Conservation (phyloP, 2,888 invertebrate genomes). For the Melitaea athalia region DNA sequence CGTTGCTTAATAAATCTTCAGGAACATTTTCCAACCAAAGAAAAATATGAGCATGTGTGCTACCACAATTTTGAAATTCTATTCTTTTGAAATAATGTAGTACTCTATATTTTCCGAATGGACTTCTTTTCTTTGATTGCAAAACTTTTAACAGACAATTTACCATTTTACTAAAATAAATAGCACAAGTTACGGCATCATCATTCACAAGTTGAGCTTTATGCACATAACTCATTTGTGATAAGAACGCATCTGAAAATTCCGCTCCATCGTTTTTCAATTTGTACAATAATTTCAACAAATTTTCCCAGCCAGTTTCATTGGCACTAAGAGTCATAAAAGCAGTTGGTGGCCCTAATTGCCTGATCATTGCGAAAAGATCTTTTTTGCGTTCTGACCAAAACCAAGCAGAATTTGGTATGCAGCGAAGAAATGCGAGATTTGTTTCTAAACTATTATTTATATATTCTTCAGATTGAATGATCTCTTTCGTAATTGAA, state of each 20-base stretch:
- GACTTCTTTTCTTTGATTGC: conserved; percentile 44
- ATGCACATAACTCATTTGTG: conserved; percentile 35
- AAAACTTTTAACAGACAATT: conserved; percentile 45
- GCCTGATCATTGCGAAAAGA: conserved; percentile 62
- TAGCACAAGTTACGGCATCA: conserved; percentile 49
- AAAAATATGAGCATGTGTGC: conserved; percentile 46
- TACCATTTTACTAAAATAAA: conserved; percentile 54
- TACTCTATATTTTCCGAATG: conserved; percentile 46
- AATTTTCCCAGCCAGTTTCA: conserved; percentile 53
- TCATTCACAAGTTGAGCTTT: conserved; percentile 44
- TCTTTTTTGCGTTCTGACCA: conserved; percentile 56
- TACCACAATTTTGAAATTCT: conserved; percentile 50
- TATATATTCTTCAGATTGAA: conserved; percentile 46
- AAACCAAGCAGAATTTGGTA: conserved; percentile 58
- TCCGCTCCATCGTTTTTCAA: conserved; percentile 31
- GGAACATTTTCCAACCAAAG: conserved; percentile 52
- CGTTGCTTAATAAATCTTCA: conserved; percentile 33
- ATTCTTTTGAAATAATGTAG: conserved; percentile 47
- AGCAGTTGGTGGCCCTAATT: conserved; percentile 55
- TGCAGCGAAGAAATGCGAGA: conserved; percentile 52
- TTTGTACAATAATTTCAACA: conserved; percentile 52
- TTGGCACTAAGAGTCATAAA: conserved; percentile 61
- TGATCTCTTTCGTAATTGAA: conserved; percentile 45
- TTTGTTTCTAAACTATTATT: conserved; percentile 43
- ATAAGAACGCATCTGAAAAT: conserved; percentile 16